Evolutionary conservation across 2,113 vertebrate genomes (phyloP), one percentile per base, ranked within the genome.

Genomic region (Centropus unirufus): DNA sequence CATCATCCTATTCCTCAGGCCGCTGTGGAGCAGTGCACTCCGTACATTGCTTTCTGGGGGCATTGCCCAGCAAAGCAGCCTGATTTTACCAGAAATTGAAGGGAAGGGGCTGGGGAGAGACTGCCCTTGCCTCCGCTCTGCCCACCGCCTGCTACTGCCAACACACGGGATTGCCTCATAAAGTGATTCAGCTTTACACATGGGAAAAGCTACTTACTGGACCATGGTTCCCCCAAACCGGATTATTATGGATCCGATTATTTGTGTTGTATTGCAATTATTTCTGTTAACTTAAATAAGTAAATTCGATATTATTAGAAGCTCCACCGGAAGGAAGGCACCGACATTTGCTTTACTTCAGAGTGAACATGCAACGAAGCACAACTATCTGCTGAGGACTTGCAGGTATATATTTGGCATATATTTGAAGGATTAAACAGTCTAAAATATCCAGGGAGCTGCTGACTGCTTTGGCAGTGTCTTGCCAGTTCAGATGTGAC

Each of bases 401-500:
- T 91, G 47, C 64, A 92, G 83, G 73, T 93, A 78, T 63, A 39
- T 36, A 90, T 73, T 66, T 78, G 96, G 75, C 36, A 51, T 32
- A 9, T 68, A 82, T 93, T 96, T 90, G 92, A 76, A 95, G 70
- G 70, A 92, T 96, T 95, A 94, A 97, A 96, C 54, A 82, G 61
- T 55, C 66, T 93, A 74, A 95, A 92, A 80, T 61, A 57, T 59
- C 83, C 42, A 44, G 30, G 4, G 39, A 78, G 67, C 83, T 96
- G 84, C 93, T 94, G 96, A 90, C 83, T 95, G 34, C 77, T 68
- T 94, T 96, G 83, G 91, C 93, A 1, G n/a, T 52, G 42, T 90
- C 44, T 88, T 78, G n/a, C 34, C 44, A 68, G 34, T 89, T 93
- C 76, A 39, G 82, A 90, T 83, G 80, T 93, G 94, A 97, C 95